These are phyloP conservation scores for Xanthia icteritia DNA, from an alignment of 2,888 invertebrate species.

Conservation along the genomic window DNA sequence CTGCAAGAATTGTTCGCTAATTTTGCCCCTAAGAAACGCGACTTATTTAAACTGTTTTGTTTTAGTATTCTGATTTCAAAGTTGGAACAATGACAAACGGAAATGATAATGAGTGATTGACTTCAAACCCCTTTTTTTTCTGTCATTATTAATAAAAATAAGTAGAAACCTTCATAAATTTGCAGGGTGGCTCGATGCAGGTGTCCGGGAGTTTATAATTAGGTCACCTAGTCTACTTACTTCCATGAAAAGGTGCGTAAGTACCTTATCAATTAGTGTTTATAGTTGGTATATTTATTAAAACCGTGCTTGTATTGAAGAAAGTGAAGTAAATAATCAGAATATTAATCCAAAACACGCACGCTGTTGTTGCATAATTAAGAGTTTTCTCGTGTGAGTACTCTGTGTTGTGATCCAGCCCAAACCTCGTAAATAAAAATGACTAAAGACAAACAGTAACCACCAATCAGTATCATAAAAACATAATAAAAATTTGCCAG, in stretches of 20 bases:
- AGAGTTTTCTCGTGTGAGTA: background rate
- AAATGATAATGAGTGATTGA: no score
- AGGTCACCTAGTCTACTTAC: background rate
- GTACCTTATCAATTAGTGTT: background rate
- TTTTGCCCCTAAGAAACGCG: no score
- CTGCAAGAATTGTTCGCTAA: background rate
- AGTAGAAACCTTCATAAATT: background rate
- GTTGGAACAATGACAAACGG: no score
- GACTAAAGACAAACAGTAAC: constrained; percentile 66
- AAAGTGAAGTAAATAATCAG: background rate
- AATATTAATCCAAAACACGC: background rate
- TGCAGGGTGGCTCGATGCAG: no score
- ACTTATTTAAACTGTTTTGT: no score
- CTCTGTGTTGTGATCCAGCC: background rate
- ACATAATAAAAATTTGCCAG: constrained; percentile 60
- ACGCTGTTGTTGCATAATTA: background rate
- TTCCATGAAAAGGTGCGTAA: background rate
- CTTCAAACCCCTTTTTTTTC: background rate
- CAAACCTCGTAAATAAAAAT: constrained; percentile 62
- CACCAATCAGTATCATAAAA: constrained; percentile 65
- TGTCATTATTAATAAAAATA: no score
- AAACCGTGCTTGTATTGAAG: no score
- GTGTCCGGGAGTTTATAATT: background rate
- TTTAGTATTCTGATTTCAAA: no score
- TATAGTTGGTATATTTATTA: background rate